A percentile compares a stretch with the other conserved stretches of the same genome.
Conservation (phyloP, 1,140 invertebrate genomes). For the Mizuhopecten yessoensis region DNA sequence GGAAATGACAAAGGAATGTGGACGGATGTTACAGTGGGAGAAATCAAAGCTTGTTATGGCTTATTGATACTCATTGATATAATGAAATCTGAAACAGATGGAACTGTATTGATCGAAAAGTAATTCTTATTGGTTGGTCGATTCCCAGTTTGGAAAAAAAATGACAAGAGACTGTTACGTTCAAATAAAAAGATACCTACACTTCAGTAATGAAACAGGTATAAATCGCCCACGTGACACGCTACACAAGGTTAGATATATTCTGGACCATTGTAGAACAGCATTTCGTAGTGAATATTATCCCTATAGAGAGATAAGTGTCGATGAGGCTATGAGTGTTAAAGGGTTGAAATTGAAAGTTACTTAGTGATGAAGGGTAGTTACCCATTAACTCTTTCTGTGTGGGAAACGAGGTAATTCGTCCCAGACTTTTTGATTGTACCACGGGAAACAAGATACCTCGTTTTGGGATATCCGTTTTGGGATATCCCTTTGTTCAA, state of each 20-base stretch:
- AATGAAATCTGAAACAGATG: conserved; percentile 56
- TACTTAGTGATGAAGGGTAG: conserved; percentile 52
- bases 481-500: too few relatives aligned
- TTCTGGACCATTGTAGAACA: conserved; percentile 43
- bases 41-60: conserved; percentile 58
- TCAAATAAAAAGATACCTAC: conserved; percentile 52
- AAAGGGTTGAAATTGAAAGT: too few relatives aligned
- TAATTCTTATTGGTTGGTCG: neutral
- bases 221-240: neutral
- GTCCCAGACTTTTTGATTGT: too few relatives aligned
- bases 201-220: conserved; percentile 49
- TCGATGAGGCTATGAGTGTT: conserved; percentile 68
- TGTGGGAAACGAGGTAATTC: too few relatives aligned
- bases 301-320: conserved; percentile 55
- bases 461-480: too few relatives aligned
- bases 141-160: conserved; percentile 43
- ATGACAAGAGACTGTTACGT: conserved; percentile 47
- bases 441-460: too few relatives aligned
- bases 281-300: conserved; percentile 49
- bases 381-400: too few relatives aligned
- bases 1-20: conserved; percentile 52
- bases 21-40: conserved; percentile 42
- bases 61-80: conserved; percentile 52
- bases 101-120: conserved; percentile 54
- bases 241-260: conserved; percentile 48